These are phyloP conservation scores for Dromaius novaehollandiae DNA, from an alignment of 2,113 vertebrate genomes.

Conservation along the genomic window DNA sequence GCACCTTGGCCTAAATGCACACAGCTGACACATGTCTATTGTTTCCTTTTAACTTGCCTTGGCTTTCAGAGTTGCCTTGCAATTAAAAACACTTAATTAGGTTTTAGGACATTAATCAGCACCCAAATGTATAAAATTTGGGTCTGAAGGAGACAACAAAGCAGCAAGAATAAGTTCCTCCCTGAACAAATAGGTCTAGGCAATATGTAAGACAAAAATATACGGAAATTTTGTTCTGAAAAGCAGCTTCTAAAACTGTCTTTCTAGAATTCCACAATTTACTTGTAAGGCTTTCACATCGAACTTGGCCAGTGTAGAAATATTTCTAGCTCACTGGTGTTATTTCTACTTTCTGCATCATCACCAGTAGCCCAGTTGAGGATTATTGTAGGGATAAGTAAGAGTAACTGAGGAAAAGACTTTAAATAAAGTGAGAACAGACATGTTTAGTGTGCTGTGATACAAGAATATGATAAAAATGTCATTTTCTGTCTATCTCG, in stretches of 20 bases:
- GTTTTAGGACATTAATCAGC: neutral
- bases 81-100: neutral
- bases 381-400: neutral
- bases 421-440: neutral
- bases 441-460: neutral
- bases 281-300: neutral
- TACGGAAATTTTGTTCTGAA: neutral
- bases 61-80: neutral
- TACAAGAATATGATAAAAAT: neutral
- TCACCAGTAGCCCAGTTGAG: neutral
- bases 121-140: neutral
- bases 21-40: fast-evolving
- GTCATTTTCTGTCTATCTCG: neutral
- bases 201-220: fast-evolving
- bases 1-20: neutral
- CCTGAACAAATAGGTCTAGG: neutral
- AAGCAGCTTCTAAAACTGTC: fast-evolving
- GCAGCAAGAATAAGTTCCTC: neutral
- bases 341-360: neutral
- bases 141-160: neutral
- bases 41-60: fast-evolving
- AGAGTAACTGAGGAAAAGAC: neutral
- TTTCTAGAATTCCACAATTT: neutral
- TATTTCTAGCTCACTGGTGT: neutral
- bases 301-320: neutral